Base-by-base conservation (phyloP, 2,888 invertebrate genomes). In the Tribolium freemani region DNA sequence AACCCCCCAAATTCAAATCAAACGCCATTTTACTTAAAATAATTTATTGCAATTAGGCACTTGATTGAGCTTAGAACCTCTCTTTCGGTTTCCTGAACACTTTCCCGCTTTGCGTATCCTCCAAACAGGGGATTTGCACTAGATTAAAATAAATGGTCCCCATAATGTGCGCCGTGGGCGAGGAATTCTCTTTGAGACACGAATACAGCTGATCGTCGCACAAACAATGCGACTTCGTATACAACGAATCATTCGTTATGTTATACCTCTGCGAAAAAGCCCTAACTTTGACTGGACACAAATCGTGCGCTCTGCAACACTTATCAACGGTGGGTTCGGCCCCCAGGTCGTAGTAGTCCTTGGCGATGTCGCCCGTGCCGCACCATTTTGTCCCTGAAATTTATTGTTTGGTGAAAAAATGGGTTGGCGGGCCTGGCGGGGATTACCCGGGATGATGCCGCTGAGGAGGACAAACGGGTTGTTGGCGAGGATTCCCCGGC, bases 241-340 rank as follows among this genome's bases (percentile, higher is more conserved):
- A 95, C 44, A 95, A 86, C 0, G 94, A 93, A 83, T 92, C 91
- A 87, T 97, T 97, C 68, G 91, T 93, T 73, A 96, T 89, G 84
- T 95, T 94, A 87, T 96, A 96, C 78, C 93, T 91, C 69, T 88
- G 87, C 45, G 90, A 89, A 83, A 93, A 92, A 11, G 92, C 92
- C 76, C 90, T 87, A 46, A 91, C 89, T 84, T 96, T 96, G 60
- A 93, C 90, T 1, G 96, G 96, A 83, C 97, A 97, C 61, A 96
- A 89, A 88, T 97, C 97, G 85, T 97, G 97, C 10, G 92, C 93
- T 72, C 96, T 90, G 86, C 97, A 97, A 85, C 97, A 97, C 79
- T 91, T 89, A 87, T 96, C 96, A 79, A 94, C 91, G 31, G 88
- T 87, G 82, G 86, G 87, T 81, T 92, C 93, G 0, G 90, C 88